These are phyloP conservation scores for Drosophila bifasciata DNA, from an alignment of 1,140 invertebrate genomes.

Conservation along the genomic window DNA sequence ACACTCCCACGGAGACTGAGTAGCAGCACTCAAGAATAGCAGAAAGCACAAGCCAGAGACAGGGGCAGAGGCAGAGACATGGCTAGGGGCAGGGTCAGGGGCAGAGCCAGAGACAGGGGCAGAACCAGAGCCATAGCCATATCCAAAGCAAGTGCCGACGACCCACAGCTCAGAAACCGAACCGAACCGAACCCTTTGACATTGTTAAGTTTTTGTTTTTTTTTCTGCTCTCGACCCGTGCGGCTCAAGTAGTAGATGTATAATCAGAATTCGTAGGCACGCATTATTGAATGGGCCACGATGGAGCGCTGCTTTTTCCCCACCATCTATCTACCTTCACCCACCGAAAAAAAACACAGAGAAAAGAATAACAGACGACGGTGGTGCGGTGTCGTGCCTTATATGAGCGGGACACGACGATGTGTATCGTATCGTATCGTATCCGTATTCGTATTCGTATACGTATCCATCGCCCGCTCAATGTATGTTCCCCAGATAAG, in stretches of 20 bases:
- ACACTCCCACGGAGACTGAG: conserved; percentile 6
- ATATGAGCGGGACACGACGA: conserved; percentile 39
- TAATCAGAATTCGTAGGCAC: conserved; percentile 81
- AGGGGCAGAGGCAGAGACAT: neutral
- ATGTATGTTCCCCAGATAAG: conserved; percentile 65
- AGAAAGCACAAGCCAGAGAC: neutral
- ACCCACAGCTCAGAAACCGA: conserved; percentile 46
- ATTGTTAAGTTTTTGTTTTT: conserved; percentile 57
- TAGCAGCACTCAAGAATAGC: too few relatives aligned
- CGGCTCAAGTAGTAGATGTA: conserved; percentile 35
- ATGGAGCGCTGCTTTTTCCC: neutral
- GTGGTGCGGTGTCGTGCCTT: conserved; percentile 49
- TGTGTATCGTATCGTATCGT: conserved; percentile 22
- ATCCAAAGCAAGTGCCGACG: conserved; percentile 3
- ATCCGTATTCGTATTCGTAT: conserved; percentile 53
- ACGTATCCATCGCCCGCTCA: conserved; percentile 64
- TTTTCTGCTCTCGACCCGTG: conserved; percentile 55
- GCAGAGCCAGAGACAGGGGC: neutral
- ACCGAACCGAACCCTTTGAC: conserved; percentile 75
- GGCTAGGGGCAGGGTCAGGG: too few relatives aligned
- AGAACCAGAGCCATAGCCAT: neutral
- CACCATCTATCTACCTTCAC: neutral
- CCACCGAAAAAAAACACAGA: conserved; percentile 16
- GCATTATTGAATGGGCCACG: conserved; percentile 70
- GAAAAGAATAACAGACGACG: conserved; percentile 19